These are phyloP conservation scores for Bradypodion ventrale DNA, from an alignment of 2,797 vertebrate species.

Conservation along the genomic window DNA sequence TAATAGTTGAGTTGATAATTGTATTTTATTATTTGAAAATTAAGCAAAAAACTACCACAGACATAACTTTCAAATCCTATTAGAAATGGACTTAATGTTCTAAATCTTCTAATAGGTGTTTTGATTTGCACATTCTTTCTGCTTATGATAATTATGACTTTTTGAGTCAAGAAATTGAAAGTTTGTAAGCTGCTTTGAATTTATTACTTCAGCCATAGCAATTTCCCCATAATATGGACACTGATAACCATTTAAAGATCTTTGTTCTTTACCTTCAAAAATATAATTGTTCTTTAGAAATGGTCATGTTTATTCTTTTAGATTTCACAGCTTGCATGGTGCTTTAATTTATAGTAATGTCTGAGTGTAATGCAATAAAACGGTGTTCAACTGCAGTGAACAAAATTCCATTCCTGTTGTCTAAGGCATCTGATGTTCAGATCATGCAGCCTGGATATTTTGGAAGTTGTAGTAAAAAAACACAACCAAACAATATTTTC, in stretches of 20 bases:
- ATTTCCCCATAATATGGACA: not conserved
- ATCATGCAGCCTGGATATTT: too few species aligned
- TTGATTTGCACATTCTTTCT: not conserved
- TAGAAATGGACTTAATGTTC: not conserved
- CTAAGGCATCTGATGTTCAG: not conserved
- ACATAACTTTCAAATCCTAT: not conserved
- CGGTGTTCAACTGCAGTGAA: not conserved
- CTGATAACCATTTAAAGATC: not conserved
- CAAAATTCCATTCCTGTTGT: not conserved
- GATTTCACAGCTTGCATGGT: not conserved
- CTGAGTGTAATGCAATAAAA: not conserved
- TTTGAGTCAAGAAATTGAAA: slow-evolving; percentile 6
- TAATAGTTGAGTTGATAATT: not conserved
- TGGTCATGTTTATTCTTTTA: too few species aligned
- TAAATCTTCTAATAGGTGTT: slow-evolving; percentile 2
- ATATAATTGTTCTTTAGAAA: not conserved
- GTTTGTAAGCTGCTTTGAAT: not conserved
- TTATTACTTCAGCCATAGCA: not conserved
- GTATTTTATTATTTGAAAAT: slow-evolving; percentile 7
- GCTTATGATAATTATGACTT: not conserved
- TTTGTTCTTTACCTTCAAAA: not conserved
- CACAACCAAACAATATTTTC: too few species aligned
- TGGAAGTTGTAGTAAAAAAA: too few species aligned
- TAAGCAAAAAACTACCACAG: not conserved
- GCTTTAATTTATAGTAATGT: not conserved